Conservation (phyloP, 2,797 vertebrate genomes). For the Danio kyathit region DNA sequence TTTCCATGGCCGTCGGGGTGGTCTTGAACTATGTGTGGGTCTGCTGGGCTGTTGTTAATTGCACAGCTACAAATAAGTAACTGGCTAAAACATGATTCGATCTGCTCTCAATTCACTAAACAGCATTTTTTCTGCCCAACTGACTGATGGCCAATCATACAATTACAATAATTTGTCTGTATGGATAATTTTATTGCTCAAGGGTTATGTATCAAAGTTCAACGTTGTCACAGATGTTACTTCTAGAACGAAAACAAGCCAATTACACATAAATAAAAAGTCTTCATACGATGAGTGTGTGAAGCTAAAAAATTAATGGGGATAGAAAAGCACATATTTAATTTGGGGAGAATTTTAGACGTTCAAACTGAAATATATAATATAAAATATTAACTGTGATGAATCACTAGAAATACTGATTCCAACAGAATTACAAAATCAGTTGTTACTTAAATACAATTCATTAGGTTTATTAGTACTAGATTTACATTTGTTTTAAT, state of each 20-base stretch:
- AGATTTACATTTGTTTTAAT: too few species aligned
- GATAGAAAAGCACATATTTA: not conserved
- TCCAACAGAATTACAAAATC: too few species aligned
- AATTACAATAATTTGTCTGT: constrained; percentile 83
- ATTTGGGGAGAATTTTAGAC: not conserved
- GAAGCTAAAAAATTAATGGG: not conserved
- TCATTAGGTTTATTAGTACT: too few species aligned
- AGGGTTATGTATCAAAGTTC: not conserved
- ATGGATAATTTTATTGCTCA: constrained; percentile 52
- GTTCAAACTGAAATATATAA: not conserved
- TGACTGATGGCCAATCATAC: constrained; percentile 77
- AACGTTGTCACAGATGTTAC: not conserved
- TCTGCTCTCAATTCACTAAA: constrained; percentile 67
- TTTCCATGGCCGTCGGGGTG: constrained; percentile 67
- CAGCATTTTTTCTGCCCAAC: constrained; percentile 73
- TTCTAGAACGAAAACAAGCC: not conserved
- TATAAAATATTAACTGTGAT: too few species aligned
- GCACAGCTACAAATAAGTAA: constrained; percentile 70
- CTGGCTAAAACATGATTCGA: constrained; percentile 70
- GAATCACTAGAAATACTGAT: too few species aligned
- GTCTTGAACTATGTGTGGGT: constrained; percentile 60
- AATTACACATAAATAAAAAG: not conserved
- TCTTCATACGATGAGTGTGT: not conserved
- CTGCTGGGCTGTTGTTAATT: constrained; percentile 77
- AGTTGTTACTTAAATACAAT: too few species aligned